These are phyloP conservation scores for Drosophila busckii DNA, from an alignment of 1,140 invertebrate species.

Conservation along the genomic window DNA sequence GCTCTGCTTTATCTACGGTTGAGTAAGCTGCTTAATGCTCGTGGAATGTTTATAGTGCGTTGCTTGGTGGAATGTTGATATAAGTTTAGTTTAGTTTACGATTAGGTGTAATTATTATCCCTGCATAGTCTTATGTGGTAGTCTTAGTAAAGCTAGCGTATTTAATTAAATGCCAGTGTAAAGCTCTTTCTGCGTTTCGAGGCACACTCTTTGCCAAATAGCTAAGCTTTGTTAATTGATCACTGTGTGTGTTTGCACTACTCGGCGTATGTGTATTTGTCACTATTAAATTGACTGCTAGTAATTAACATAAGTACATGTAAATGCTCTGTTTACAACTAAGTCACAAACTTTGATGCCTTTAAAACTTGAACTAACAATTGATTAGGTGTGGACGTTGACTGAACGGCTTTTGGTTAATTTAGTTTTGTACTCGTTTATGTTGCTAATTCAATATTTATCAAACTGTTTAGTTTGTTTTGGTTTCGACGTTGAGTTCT, in stretches of 20 bases:
- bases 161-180: conserved; percentile 27
- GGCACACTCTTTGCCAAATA: conserved; percentile 30
- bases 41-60: not conserved
- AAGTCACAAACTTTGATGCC: conserved; percentile 12
- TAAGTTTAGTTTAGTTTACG: not conserved
- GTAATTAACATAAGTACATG: too few relatives aligned
- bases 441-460: conserved; percentile 5
- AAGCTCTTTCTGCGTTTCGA: conserved; percentile 38
- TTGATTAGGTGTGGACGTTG: conserved; percentile 18
- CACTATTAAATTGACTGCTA: not conserved
- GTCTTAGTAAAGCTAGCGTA: conserved; percentile 9
- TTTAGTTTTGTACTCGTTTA: not conserved
- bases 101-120: conserved; percentile 24
- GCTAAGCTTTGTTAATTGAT: conserved; percentile 29
- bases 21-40: conserved; percentile 6
- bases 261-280: conserved; percentile 28
- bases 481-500: conserved; percentile 2
- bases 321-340: too few relatives aligned
- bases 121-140: conserved; percentile 41
- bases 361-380: not conserved
- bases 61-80: conserved; percentile 6
- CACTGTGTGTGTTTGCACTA: conserved; percentile 32
- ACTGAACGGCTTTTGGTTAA: conserved; percentile 5
- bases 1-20: conserved; percentile 12
- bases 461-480: conserved; percentile 1